Conservation (phyloP, 2,797 vertebrate species). For the Harpagifer antarcticus region DNA sequence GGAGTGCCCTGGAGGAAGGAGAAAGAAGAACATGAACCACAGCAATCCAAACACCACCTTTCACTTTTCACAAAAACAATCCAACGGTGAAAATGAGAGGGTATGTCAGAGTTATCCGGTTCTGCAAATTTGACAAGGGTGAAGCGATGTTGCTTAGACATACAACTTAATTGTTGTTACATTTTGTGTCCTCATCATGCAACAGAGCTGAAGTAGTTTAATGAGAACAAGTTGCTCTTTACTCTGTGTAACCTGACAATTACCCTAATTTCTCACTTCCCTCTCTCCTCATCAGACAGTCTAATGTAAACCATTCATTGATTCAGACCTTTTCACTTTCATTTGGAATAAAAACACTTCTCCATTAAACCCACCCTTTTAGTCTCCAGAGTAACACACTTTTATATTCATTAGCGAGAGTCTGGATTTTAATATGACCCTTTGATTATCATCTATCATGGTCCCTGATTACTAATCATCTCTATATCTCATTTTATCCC, state of each 20-base stretch:
- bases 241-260: conserved; percentile 12
- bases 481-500: conserved; percentile 54
- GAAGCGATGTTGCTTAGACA: neutral
- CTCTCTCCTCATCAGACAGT: conserved; percentile 40
- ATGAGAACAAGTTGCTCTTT: conserved; percentile 10
- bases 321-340: conserved; percentile 56
- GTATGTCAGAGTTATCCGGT: conserved; percentile 1
- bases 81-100: neutral
- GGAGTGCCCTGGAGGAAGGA: conserved; percentile 88
- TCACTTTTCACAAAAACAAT: neutral
- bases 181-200: neutral
- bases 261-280: conserved; percentile 5
- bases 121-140: conserved; percentile 7
- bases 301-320: conserved; percentile 52
- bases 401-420: conserved; percentile 60
- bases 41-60: conserved; percentile 5
- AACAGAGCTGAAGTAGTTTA: neutral
- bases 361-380: conserved; percentile 43
- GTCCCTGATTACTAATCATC: conserved; percentile 71
- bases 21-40: conserved; percentile 6
- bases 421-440: conserved; percentile 66
- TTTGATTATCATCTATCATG: conserved; percentile 74
- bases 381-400: conserved; percentile 49
- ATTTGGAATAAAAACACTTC: conserved; percentile 48
- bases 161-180: neutral